Evolutionary conservation across 1,140 invertebrate species (phyloP), one percentile per base, ranked within the genome.

Genomic region (Bombus superbus): DNA sequence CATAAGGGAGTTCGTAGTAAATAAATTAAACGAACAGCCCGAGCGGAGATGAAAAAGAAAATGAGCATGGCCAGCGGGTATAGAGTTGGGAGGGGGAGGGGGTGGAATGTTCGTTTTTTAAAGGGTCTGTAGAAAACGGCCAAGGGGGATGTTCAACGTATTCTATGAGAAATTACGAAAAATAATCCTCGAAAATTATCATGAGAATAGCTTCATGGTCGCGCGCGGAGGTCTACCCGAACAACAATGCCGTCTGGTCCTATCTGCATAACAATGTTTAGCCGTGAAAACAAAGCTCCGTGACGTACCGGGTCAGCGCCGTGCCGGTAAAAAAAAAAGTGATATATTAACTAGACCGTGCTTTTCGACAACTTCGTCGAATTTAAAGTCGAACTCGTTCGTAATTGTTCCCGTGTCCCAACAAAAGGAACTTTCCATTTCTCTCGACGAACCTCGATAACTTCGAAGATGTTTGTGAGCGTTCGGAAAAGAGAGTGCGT

Each of bases 211-310:
- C 57, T 44, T 64, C 57, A 25, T 72, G 86, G 86, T 73, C 78
- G 86, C 44, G 73, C 73, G 73, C 74, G 69, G 83, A 68, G 77
- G 62, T 83, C 80, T 89, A 88, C 62, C 87, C 88, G 78, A 90
- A 91, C 89, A 93, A 93, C 93, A 93, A 93, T 92, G 92, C 92
- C 87, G 89, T 92, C 92, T 91, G 90, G 83, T 91, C 83, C 84
- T 79, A 93, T 94, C 92, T 94, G 92, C 93, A 94, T 94, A 93
- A 93, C 92, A 94, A 94, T 94, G 92, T 93, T 94, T 92, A 92
- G 90, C 91, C 89, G 81, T 81, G 91, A 91, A 93, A 93, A 94
- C 92, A 92, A 93, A 93, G 91, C 89, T 88, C 86, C 86, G 71
- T 86, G 87, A 90, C 89, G 83, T 44, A 57, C 53, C 74, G 81